Evolutionary conservation across 53 echinoderm and acorn worm species (phyloP).

Genomic region (Paelopatides confundens): DNA sequence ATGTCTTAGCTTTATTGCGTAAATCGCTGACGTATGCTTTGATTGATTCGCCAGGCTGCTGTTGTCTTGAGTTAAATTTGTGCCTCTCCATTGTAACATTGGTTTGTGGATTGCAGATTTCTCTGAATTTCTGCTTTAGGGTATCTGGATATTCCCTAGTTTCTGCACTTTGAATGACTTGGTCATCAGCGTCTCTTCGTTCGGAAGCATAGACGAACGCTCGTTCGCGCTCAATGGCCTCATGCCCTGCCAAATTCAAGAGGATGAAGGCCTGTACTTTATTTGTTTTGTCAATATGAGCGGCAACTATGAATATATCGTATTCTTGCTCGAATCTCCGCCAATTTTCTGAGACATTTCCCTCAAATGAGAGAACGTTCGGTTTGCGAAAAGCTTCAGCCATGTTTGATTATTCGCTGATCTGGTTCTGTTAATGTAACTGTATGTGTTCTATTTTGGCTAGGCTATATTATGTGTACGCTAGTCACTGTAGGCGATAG

Average conservation of each 20-base stretch:
- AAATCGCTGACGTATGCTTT: neutral
- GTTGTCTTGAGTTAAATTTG: neutral
- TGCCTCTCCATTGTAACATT: neutral
- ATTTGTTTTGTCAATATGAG: constrained; percentile 5
- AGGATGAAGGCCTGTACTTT: constrained; percentile 9
- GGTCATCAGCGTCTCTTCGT: neutral
- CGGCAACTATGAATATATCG: constrained; percentile 36
- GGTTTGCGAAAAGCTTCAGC: constrained; percentile 30
- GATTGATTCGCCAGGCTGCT: neutral
- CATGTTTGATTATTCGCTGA: neutral
- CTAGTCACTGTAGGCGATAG: no score
- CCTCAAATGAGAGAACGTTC: neutral
- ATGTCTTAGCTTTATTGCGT: neutral
- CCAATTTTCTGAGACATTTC: constrained; percentile 38
- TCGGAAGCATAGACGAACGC: neutral
- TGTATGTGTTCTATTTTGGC: no score
- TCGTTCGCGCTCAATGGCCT: constrained; percentile 28
- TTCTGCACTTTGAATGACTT: neutral
- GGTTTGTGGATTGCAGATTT: neutral
- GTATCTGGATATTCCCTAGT: neutral
- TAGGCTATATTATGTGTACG: no score
- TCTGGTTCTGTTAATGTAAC: no score
- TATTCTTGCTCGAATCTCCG: constrained; percentile 40
- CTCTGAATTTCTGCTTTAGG: neutral
- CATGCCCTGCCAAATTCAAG: constrained; percentile 9